These are phyloP conservation scores for Menidia beryllina DNA, from an alignment of 2,113 vertebrate species.

Conservation along the genomic window DNA sequence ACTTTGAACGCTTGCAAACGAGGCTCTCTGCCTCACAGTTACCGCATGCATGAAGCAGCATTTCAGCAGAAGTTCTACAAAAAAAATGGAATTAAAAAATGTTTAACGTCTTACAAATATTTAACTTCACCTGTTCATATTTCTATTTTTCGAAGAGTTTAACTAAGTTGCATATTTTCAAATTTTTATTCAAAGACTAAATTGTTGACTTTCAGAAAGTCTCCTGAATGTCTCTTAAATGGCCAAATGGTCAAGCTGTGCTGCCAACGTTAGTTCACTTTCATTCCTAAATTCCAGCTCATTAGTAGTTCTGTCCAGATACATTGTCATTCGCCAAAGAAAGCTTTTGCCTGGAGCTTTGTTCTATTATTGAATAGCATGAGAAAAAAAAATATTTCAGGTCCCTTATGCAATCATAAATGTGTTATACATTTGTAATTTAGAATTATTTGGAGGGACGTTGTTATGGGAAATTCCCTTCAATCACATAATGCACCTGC, in stretches of 20 bases:
- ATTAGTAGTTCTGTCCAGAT: slow-evolving; percentile 16
- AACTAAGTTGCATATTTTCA: too few relatives aligned
- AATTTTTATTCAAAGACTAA: too few relatives aligned
- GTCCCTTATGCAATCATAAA: slow-evolving; percentile 32
- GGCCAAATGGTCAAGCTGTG: neutral
- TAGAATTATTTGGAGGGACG: slow-evolving; percentile 6
- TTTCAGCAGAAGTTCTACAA: too few relatives aligned
- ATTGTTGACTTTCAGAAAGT: neutral
- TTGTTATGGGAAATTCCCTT: slow-evolving; percentile 29
- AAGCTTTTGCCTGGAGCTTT: slow-evolving; percentile 30
- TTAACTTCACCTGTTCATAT: too few relatives aligned
- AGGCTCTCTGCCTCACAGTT: neutral
- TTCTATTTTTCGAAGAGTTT: neutral
- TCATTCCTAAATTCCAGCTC: slow-evolving; percentile 19
- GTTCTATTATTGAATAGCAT: too few relatives aligned
- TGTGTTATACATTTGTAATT: slow-evolving; percentile 36
- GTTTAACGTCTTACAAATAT: too few relatives aligned
- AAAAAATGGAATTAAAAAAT: too few relatives aligned
- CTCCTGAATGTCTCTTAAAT: neutral
- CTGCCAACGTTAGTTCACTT: slow-evolving; percentile 10
- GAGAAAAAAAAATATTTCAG: too few relatives aligned
- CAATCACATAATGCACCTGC: neutral
- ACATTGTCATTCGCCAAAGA: slow-evolving; percentile 48
- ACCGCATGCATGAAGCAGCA: too few relatives aligned
- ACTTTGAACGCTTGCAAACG: slow-evolving; percentile 6